A percentile compares a stretch with the other conserved stretches of the same genome.
Conservation (phyloP, 2,113 vertebrate species). For the Chaetorhynchus papuensis region DNA sequence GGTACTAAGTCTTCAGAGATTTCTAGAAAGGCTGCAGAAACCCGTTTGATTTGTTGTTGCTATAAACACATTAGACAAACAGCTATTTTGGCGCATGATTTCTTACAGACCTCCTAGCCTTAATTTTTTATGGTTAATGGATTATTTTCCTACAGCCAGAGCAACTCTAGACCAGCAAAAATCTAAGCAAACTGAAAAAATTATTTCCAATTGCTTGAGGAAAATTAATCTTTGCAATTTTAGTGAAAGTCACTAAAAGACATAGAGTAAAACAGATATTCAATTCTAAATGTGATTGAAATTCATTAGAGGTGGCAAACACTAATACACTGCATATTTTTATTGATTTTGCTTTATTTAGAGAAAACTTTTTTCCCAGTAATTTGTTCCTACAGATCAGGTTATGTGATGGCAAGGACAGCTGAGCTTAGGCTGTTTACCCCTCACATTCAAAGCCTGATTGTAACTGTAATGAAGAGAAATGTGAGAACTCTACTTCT, state of each 20-base stretch:
- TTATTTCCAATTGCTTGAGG: not conserved
- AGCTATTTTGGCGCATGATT: not conserved
- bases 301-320: not conserved
- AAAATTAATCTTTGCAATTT: not conserved
- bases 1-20: not conserved
- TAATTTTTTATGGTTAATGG: not conserved
- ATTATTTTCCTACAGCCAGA: not conserved
- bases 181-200: not conserved
- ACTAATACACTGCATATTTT: not conserved
- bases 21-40: constrained; percentile 12
- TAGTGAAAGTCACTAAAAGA: not conserved
- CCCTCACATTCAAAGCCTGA: not conserved
- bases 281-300: not conserved
- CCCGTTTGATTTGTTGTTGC: not conserved
- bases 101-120: not conserved
- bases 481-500: constrained; percentile 4
- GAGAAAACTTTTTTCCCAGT: not conserved
- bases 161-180: not conserved
- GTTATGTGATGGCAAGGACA: not conserved
- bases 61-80: not conserved
- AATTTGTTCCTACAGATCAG: not conserved
- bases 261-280: not conserved
- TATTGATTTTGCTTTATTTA: not conserved
- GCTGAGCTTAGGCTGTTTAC: not conserved
- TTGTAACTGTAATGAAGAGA: constrained; percentile 24